Base-by-base conservation (phyloP, 2,797 vertebrate species). In the Gallinago nigripennis region DNA sequence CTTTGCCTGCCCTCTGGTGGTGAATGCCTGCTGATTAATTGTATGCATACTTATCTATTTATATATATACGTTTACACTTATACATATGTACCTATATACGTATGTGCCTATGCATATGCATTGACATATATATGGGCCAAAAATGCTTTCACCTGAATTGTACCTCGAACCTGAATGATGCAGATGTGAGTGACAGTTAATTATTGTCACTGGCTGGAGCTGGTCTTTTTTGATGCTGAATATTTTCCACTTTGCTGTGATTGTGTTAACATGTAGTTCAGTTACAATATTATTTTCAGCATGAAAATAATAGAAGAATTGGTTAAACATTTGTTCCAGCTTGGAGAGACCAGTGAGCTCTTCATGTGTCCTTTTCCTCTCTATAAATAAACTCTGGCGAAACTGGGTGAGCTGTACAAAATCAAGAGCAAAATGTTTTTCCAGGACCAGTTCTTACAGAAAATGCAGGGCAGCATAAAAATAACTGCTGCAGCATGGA, bases 1-100 rank as follows among this genome's bases (percentile, higher is more conserved):
- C 92, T 86, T 61, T 58, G 81, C 79, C 89, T 97, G 97, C 96
- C 97, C 94, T 92, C 97, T 97, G 69, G 89, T 94, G 97, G 93
- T 53, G 35, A 60, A 61, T 31, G 57, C 27, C 39, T 58, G 53
- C 18, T 89, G 86, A 35, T 84, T 69, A 43, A 48, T 77, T 73
- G 23, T 17, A 27, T 50, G n/a, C 6, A 27, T n/a, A 14, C 0
- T 0, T 41, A 23, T 8, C 4, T 6, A 45, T 56, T 35, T 51
- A 31, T 17, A n/a, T n/a, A 28, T 5, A 21, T 1, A 18, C 6
- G 17, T 53, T 30, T 53, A n/a, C 9, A 20, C 5, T 20, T 11
- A 9, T 12, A 2, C 9, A 2, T 17, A 46, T 13, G 1, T 7
- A 19, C 6, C 8, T 14, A 13, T 16, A 24, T 11, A 35, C 20